Base-by-base conservation (phyloP, 2,113 vertebrate genomes). In the Boulengeromyrus knoepffleri region DNA sequence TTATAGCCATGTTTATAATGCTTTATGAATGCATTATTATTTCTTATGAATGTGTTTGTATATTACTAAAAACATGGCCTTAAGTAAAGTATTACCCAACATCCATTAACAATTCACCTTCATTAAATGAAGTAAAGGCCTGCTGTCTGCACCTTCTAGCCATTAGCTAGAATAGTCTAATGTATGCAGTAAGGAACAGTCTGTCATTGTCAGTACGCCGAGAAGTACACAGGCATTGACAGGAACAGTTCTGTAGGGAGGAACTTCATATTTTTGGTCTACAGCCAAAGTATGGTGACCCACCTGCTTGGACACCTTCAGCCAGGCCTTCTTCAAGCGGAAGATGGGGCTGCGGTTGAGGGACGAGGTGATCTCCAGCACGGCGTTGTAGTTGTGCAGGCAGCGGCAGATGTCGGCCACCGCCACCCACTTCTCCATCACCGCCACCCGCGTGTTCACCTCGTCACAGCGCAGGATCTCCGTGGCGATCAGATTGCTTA, bases 241-340 rank as follows among this genome's bases (percentile, higher is more conserved):
- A 39, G 36, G 17, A 5, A 17, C 10, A 39, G 70, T 77, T 39
- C 5, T 39, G 27, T 77, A 77, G 5, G 70, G 2, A 77, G 70
- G 70, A 39, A 77, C 31, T 77, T 77, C 31, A 66, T 39, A 17
- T 77, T 39, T 77, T 7, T 31, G 62, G 62, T 70, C 62, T 31
- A 13, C 27, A 10, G 62, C 12, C n/a, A 31, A 70, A 83, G 77
- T 83, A 21, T n/a, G 45, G 21, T 24, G 19, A 3, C 49, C 12
- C 83, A 99, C 99, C 98, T 99, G 99, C 94, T 99, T 99, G 85
- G 99, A 99, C 88, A 99, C 97, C 92, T 99, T 99, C 91, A 99
- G 96, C 99, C 99, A 99, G 0, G 99, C 98, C 92, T 99, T 99
- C 93, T 99, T 99, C 88, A 99, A 97, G 36, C 99, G 97, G 95